Evolutionary conservation across 2,113 vertebrate genomes (phyloP), one percentile per base, ranked within the genome.

Genomic region (Macrotus californicus): DNA sequence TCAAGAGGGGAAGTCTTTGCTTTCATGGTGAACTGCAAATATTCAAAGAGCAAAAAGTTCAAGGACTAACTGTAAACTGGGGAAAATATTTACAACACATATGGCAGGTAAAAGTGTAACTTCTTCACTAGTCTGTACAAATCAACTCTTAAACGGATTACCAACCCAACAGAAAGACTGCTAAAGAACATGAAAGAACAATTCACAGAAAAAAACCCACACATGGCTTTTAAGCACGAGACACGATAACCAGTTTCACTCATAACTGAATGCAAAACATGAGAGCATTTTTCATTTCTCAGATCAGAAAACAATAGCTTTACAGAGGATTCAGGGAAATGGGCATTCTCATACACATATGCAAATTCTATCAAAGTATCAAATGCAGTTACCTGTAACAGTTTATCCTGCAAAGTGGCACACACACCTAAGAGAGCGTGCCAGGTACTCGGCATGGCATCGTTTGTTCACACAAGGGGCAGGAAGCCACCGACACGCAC

Each of bases 101-200:
- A 43, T 34, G 16, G 85, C 67, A 87, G 50, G n/a, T 64, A 46
- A 70, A 48, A 93, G 56, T 18, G 26, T 75, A 81, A 59, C 87
- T 82, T 90, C 87, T 87, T 95, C 93, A 96, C 50, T 76, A 73
- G 31, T 24, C 86, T 75, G 14, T 64, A 93, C 39, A 96, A 90
- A 93, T 76, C 34, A 70, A 48, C 93, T 91, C 41, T 76, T 81
- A 72, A 72, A 70, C 41, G 48, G 39, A 21, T 31, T 22, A 93
- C 48, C 31, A 24, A 88, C 69, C 26, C 69, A 92, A 82, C n/a
- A 90, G 76, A 70, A 81, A 86, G 70, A 72, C 64, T 39, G 31
- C 36, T 87, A n/a, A 86, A 81, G 52, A 79, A 87, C n/a, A 56
- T 22, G 36, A 90, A 50, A 46, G 70, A 81, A 79, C 34, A 87